These are phyloP conservation scores for Aramus guarauna DNA, from an alignment of 2,113 vertebrate genomes.

Conservation along the genomic window DNA sequence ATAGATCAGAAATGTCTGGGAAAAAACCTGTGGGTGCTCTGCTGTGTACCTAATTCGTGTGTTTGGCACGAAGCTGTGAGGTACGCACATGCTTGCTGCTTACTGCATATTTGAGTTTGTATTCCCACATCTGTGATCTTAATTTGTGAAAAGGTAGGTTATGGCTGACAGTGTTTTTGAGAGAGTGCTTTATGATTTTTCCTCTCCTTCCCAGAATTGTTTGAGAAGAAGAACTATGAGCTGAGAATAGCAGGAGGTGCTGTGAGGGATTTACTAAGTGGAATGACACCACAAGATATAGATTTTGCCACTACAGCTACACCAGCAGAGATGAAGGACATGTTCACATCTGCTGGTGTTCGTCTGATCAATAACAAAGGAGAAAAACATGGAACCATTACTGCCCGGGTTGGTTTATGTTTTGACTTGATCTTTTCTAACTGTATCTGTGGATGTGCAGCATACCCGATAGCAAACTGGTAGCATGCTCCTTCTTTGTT, in stretches of 20 bases:
- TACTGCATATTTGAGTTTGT: neutral
- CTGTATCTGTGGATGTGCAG: neutral
- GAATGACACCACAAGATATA: constrained; percentile 87
- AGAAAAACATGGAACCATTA: constrained; percentile 95
- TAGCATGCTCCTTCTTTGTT: neutral
- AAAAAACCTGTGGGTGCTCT: neutral
- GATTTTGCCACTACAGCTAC: constrained; percentile 97
- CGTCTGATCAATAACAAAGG: constrained; percentile 97
- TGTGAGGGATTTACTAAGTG: constrained; percentile 88
- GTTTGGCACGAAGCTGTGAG: neutral
- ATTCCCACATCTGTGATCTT: accelerated
- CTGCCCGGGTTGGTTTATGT: constrained; percentile 80
- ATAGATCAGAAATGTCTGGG: accelerated
- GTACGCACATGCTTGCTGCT: accelerated
- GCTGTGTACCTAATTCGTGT: neutral
- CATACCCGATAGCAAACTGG: neutral
- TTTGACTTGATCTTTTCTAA: neutral
- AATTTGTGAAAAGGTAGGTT: neutral
- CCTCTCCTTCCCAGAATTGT: constrained; percentile 77
- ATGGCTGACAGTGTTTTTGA: accelerated
- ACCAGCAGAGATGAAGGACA: constrained; percentile 88
- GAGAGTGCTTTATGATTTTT: neutral
- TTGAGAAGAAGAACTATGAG: constrained; percentile 85
- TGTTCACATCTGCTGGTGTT: constrained; percentile 87
- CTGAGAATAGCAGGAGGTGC: constrained; percentile 94